Evolutionary conservation across 1,140 invertebrate species (phyloP), one percentile per base, ranked within the genome.

Genomic region (Hyphantria cunea): DNA sequence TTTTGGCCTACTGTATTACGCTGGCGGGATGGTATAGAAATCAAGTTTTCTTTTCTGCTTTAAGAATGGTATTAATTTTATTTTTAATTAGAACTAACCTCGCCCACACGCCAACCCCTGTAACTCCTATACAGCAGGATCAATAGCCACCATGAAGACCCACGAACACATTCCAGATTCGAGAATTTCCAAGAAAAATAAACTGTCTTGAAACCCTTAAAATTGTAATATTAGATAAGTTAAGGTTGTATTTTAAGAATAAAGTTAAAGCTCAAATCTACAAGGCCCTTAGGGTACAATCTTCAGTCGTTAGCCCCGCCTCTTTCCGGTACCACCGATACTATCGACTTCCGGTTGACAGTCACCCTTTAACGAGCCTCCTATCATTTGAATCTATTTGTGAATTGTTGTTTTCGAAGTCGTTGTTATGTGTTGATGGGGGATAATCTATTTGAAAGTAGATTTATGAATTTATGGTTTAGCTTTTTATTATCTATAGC

Each of bases 251-350:
- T 44, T 13, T 13, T n/a, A 2, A 44, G n/a, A 47, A 17, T 0
- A 8, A 50, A 50, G 10, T 10, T 8, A 31, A 41, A 63, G n/a
- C 37, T n/a, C 10, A 14, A 25, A 41, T 25, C 44, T 42, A 33
- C 34, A 49, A 63, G 15, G 51, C 51, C 7, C 44, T 52, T 15
- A n/a, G 51, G 42, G 62, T 54, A 63, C 70, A 64, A 67, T 72
- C 70, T 68, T 64, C 55, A 60, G 56, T 61, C 64, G 64, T 70
- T 70, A 72, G 55, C 63, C 60, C 64, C 66, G 13, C 66, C 66
- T 54, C 58, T 39, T 68, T 58, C 60, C 60, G 66, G 54, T 54
- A 50, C 32, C 39, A 48, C 44, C 45, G 66, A 68, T 68, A 44
- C 12, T 33, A 56, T 58, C 65, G 15, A 56, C 53, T 58, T 67